phyloP scores from a whole-genome alignment of 2,797 vertebrate species.

The Karalla daura region DNA sequence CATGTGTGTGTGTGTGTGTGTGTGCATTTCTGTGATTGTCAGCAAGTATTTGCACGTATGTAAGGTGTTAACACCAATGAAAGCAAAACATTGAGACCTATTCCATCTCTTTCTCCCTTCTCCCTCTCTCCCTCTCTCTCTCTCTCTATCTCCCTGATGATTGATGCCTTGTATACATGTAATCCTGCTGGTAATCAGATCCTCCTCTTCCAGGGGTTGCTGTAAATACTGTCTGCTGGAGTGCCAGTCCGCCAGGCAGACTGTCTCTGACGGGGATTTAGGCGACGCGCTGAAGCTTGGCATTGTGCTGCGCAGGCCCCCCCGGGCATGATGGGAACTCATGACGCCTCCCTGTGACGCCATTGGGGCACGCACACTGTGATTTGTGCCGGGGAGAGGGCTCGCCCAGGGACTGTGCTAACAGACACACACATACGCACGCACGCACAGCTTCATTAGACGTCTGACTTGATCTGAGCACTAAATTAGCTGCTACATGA shows the following conservation, averaged over 20 bases:
- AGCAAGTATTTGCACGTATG: conserved; percentile 6
- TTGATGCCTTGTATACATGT: conserved; percentile 77
- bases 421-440: conserved; percentile 40
- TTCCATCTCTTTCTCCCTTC: conserved; percentile 20
- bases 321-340: conserved; percentile 29
- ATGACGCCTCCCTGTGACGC: conserved; percentile 49
- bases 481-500: conserved; percentile 71
- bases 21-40: neutral
- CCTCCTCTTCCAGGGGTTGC: conserved; percentile 71
- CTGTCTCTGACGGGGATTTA: conserved; percentile 72
- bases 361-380: conserved; percentile 28
- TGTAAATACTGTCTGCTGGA: conserved; percentile 72
- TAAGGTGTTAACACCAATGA: conserved; percentile 57
- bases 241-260: conserved; percentile 67
- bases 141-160: conserved; percentile 51
- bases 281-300: conserved; percentile 47
- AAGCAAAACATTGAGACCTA: conserved; percentile 49
- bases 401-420: conserved; percentile 56
- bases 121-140: conserved; percentile 36
- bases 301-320: conserved; percentile 43
- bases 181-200: conserved; percentile 72
- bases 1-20: conserved; percentile 2
- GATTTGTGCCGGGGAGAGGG: conserved; percentile 4
- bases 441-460: conserved; percentile 69
- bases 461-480: conserved; percentile 53